Conservation (phyloP, 2,113 vertebrate genomes). For the Oxygymnocypris stewartii region DNA sequence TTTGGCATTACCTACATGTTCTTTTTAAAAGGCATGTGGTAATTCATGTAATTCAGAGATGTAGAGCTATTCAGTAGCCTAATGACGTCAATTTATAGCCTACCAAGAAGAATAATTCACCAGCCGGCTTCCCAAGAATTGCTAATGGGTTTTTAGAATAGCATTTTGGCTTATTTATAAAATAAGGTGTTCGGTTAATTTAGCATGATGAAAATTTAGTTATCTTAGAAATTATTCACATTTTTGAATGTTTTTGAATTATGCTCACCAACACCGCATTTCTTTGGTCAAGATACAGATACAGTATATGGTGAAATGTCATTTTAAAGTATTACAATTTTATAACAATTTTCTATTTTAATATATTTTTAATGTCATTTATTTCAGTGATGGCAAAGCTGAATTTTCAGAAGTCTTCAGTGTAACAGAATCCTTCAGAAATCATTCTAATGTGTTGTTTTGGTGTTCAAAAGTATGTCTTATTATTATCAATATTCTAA, state of each 20-base stretch:
- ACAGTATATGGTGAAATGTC: background rate
- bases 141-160: background rate
- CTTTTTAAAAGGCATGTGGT: background rate
- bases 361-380: background rate
- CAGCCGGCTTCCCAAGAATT: background rate
- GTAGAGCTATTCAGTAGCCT: background rate
- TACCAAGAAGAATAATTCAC: background rate
- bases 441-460: background rate
- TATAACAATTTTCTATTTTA: too few relatives aligned
- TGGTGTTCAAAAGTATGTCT: background rate
- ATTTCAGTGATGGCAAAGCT: background rate
- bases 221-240: background rate
- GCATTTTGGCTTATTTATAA: background rate
- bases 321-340: background rate
- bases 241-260: background rate
- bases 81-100: background rate
- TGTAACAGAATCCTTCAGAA: background rate
- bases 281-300: background rate
- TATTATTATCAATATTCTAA: background rate
- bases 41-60: background rate
- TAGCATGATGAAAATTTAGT: background rate
- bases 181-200: background rate
- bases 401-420: background rate
- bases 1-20: background rate
- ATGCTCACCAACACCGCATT: background rate